Base-by-base conservation (phyloP, 1,140 invertebrate species). In the Orius laevigatus region DNA sequence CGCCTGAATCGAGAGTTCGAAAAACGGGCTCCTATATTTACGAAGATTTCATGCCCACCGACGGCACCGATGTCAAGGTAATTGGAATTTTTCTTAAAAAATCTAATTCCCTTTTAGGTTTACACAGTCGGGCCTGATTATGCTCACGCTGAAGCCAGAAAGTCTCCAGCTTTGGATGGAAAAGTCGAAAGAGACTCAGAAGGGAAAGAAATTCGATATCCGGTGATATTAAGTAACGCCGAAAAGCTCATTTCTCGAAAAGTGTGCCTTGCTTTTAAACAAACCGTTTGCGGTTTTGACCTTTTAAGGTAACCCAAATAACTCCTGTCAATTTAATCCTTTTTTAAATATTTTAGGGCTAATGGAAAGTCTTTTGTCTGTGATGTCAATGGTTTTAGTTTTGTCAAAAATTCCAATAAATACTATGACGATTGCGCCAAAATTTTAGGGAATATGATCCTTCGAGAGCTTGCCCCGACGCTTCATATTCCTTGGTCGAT, bases 21-120 rank as follows among this genome's bases (percentile, higher is more conserved):
- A 95, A 92, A 67, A 90, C 87, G 14, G 95, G 96, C 12, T 97
- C 92, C 8, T 99, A 91, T 67, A 98, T 99, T 61, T 99, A 99
- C 65, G 96, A 99, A 77, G 95, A 99, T 68, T 99, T 99, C 66
- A 99, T 99, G 93, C 94, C 95, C 1, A 99, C 96, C 16, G 96
- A 99, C 75, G 96, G 96, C 64, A 78, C 84, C 19, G 84, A 88
- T 71, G 83, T 88, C 5, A 88, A 88, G 68, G 82, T 84, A 60
- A 60, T 51, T 36, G 19, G 11, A 16, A 53, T 38, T 10, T 35
- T 44, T 11, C 33, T 34, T 34, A 34, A 6, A 34, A 34, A 34
- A 33, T 32, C 20, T 14, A 2, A 14, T 46, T 25, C 41, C 43
- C 47, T 67, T 66, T 45, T 65, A 84, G 74, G 83, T 88, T 12